These are phyloP conservation scores for Gerris buenoi DNA, from an alignment of 1,140 invertebrate genomes.

Conservation along the genomic window DNA sequence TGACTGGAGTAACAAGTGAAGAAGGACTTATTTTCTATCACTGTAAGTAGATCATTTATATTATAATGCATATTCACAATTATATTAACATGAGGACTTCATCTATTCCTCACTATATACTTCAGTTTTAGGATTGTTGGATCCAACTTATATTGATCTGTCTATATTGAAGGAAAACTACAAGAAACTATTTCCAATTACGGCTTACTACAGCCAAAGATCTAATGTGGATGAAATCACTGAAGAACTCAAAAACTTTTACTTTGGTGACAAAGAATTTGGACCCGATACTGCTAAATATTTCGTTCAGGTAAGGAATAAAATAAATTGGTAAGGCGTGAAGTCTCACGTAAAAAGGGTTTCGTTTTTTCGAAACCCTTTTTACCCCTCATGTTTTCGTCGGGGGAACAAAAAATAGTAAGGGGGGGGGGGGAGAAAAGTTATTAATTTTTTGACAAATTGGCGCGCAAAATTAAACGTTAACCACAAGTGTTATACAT, in stretches of 20 bases:
- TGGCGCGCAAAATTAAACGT: no score
- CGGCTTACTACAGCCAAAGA: neutral
- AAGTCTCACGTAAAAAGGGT: no score
- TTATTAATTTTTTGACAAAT: no score
- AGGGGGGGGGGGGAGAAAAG: no score
- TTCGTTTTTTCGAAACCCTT: no score
- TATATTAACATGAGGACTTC: neutral
- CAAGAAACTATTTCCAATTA: neutral
- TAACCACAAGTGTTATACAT: no score
- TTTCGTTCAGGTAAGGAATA: neutral
- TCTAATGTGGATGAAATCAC: neutral
- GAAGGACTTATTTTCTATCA: neutral
- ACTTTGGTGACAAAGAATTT: neutral
- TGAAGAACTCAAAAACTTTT: neutral
- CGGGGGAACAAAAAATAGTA: no score
- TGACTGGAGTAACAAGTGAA: neutral
- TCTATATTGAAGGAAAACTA: neutral
- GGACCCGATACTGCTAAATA: neutral
- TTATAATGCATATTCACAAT: neutral
- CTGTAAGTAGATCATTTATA: neutral
- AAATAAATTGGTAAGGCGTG: neutral
- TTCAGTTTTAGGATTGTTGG: neutral
- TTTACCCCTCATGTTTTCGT: no score
- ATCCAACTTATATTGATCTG: neutral
- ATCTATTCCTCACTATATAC: neutral